Base-by-base conservation (phyloP, 1,140 invertebrate species). In the Tetranychus cinnabarinus region DNA sequence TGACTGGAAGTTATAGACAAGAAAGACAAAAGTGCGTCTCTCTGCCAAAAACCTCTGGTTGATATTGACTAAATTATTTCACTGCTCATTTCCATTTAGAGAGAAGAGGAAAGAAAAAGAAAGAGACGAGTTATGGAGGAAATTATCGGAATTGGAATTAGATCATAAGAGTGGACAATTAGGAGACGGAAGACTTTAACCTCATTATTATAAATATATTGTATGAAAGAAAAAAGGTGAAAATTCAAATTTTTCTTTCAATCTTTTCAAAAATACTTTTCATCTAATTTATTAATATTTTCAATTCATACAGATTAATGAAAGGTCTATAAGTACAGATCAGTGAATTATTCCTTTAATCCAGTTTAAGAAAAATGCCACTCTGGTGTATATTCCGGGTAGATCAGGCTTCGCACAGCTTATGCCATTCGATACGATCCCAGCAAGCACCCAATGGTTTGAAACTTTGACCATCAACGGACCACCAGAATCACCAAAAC, bases 121-220 rank as follows among this genome's bases (percentile, higher is more conserved):
- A 47, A 59, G 58, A 70, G 88, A 92, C 70, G 88, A 93, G 75
- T 74, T 93, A 71, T 93, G 88, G 88, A 89, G 88, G 76, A 84
- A 80, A 76, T 77, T 93, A 72, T 67, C 66, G 23, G 63, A 67
- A 63, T 59, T 69, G 56, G 68, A 69, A 63, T 58, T 69, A 58
- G 68, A 68, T 62, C 61, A 67, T 62, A 66, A 67, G n/a, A 57
- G 35, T 52, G 50, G 39, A 42, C 39, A 5, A 3, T 59, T 55
- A 55, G 59, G 31, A 36, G 13, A 47, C 31, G 2, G 45, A 45
- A 61, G 10, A 23, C 36, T 39, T 58, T 58, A 23, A 33, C 36
- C 1, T 37, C 23, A 46, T 37, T n/a, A 33, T 37, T 37, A 35
- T 15, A 23, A 37, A 35, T 58, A 34, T 12, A 55, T 55, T 34